Base-by-base conservation (phyloP, 2,113 vertebrate species). In the Haliaeetus leucogaster region DNA sequence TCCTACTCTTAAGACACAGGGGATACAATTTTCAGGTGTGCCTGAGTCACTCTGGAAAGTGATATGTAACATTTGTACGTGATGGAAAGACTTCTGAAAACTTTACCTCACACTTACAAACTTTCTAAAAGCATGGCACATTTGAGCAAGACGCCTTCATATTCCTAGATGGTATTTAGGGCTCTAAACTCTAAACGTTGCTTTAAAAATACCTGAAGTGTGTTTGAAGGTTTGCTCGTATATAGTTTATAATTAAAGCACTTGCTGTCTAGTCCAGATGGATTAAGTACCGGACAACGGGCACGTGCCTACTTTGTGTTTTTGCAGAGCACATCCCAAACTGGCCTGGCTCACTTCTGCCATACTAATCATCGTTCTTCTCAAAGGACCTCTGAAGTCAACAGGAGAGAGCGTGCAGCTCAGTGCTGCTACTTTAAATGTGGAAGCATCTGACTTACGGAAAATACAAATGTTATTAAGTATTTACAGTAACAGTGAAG, bases 41-140 rank as follows among this genome's bases (percentile, higher is more conserved):
- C 38, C 20, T 81, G 70, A 66, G 74, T 89, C 62, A 80, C 26
- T 53, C 82, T 53, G 84, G 78, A 90, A 95, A 93, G 82, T 59
- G 29, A 62, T 29, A 38, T 0, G 0, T 27, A 32, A 11, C 45
- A 34, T 87, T 87, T 77, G 18, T 52, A 27, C 2, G 0, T 2
- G 6, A 86, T 27, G 66, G 53, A 91, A 96, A 89, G n/a, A 20
- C 21, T 84, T 56, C 34, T 59, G 70, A 82, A 76, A 89, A 52
- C 9, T 89, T 78, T 53, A 26, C 3, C 6, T 78, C 34, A 15
- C 30, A 13, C 36, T 58, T 63, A 32, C n/a, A 52, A 11, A 47
- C 14, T 77, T 86, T 67, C 25, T 84, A 15, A 93, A 93, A 81
- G 10, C 25, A 10, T 0, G 0, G 29, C 58, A 27, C 2, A 2